Percentiles rank a stretch among this genome's conserved stretches.
phyloP scores from a whole-genome alignment of 92 coral and sea anemone genomes.

The Zoanthus solanderi region DNA sequence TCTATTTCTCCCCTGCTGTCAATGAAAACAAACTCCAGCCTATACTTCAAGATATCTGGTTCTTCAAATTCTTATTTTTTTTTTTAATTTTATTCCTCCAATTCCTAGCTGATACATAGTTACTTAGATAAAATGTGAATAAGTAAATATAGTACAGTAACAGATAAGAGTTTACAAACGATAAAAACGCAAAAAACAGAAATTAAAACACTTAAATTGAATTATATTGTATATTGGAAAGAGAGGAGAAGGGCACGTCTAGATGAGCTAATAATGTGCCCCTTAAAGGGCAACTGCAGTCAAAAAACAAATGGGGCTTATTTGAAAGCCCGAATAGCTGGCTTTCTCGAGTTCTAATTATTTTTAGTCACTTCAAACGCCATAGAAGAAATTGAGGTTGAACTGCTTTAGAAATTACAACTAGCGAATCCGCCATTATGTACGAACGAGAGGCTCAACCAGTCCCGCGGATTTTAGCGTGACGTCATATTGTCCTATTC shows the following conservation, averaged over 20 bases:
- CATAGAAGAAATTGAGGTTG: too few relatives aligned
- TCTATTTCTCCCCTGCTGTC: constrained; percentile 34
- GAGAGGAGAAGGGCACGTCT: too few relatives aligned
- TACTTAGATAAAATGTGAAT: too few relatives aligned
- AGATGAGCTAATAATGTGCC: too few relatives aligned
- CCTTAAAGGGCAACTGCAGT: neutral
- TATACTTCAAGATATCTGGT: neutral
- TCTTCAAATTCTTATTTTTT: constrained; percentile 20
- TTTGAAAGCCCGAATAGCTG: neutral
- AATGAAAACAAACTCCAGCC: constrained; percentile 42
- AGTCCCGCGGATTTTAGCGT: neutral
- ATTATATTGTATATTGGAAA: too few relatives aligned
- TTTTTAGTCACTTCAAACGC: neutral
- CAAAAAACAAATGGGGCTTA: neutral
- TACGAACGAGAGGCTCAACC: neutral
- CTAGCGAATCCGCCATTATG: neutral
- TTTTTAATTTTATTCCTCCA: neutral
- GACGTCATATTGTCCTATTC: constrained; percentile 19
- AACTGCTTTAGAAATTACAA: neutral
- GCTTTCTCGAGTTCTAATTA: too few relatives aligned
- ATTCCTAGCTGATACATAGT: too few relatives aligned
- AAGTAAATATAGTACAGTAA: too few relatives aligned
- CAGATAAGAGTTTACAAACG: too few relatives aligned
- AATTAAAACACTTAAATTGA: too few relatives aligned
- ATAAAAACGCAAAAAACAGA: too few relatives aligned